Conservation (phyloP, 1,140 invertebrate genomes). For the Drosophila sproati region DNA sequence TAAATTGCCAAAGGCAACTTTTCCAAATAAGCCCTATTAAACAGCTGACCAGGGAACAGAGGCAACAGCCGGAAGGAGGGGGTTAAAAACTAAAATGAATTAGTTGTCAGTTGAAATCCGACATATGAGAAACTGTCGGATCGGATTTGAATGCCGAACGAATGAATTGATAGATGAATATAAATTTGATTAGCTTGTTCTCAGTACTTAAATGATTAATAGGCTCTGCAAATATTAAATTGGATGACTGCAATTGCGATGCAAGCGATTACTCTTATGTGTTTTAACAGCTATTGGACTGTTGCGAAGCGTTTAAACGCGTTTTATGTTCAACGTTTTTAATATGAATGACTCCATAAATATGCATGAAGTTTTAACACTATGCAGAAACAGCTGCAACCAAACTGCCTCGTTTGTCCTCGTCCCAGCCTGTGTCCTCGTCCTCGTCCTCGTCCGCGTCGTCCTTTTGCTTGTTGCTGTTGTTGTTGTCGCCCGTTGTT, state of each 20-base stretch:
- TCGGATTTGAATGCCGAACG: slow-evolving; percentile 20
- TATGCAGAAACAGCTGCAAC: slow-evolving; percentile 74
- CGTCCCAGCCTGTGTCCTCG: neutral
- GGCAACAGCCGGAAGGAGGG: slow-evolving; percentile 8
- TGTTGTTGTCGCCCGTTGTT: neutral
- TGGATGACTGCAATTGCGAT: slow-evolving; percentile 30
- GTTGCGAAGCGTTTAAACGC: slow-evolving; percentile 69
- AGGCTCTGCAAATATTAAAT: slow-evolving; percentile 18
- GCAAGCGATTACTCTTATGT: slow-evolving; percentile 40
- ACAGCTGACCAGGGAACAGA: slow-evolving; percentile 39
- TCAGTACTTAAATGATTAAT: slow-evolving; percentile 19
- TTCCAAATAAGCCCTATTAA: slow-evolving; percentile 76
- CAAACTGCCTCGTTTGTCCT: slow-evolving; percentile 8
- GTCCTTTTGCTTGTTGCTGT: neutral
- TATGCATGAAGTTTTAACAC: slow-evolving; percentile 83
- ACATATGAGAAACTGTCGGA: slow-evolving; percentile 47
- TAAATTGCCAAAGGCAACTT: slow-evolving; percentile 79
- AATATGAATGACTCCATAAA: slow-evolving; percentile 83
- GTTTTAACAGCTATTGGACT: slow-evolving; percentile 33
- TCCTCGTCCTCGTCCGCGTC: neutral
- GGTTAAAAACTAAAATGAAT: slow-evolving; percentile 47
- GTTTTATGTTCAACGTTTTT: slow-evolving; percentile 70
- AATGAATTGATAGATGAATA: slow-evolving; percentile 17
- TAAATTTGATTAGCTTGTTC: slow-evolving; percentile 15
- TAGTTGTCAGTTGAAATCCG: slow-evolving; percentile 46